A percentile compares a stretch with the other conserved stretches of the same genome.
These are phyloP conservation scores for Taenaris catops DNA, from an alignment of 2,888 invertebrate genomes.

Conservation along the genomic window DNA sequence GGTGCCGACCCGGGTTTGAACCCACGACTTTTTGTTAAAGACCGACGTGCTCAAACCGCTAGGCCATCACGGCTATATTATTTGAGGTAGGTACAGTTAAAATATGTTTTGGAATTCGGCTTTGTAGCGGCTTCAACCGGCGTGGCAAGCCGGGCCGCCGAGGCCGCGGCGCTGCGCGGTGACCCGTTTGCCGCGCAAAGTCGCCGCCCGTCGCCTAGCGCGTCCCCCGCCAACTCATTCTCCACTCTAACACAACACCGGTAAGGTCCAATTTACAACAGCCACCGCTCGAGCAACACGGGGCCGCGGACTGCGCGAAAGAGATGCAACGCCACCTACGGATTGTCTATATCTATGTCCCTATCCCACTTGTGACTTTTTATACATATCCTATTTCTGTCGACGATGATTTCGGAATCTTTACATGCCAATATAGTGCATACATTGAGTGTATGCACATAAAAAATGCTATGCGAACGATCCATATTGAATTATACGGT, in stretches of 20 bases:
- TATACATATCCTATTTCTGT: no score
- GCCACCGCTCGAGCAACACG: slow-evolving; percentile 1
- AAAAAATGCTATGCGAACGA: no score
- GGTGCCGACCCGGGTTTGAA: no score
- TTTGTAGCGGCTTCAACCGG: slow-evolving; percentile 63
- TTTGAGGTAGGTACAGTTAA: neutral
- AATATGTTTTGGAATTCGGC: neutral
- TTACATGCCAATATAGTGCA: no score
- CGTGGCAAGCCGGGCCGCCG: slow-evolving; percentile 66
- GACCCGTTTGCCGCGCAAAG: slow-evolving; percentile 33
- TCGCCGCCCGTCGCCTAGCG: slow-evolving; percentile 33
- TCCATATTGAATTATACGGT: no score
- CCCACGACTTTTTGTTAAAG: no score
- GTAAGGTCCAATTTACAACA: slow-evolving; percentile 2
- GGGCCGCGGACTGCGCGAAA: neutral
- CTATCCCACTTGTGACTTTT: neutral
- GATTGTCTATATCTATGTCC: neutral
- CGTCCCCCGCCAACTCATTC: slow-evolving; percentile 27
- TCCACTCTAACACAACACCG: slow-evolving; percentile 22
- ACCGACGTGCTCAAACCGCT: no score
- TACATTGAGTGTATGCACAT: no score
- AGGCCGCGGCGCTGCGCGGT: slow-evolving; percentile 51
- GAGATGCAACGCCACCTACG: neutral
- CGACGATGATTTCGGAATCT: no score
- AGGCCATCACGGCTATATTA: no score